phyloP scores from a whole-genome alignment of 2,797 vertebrate species.

The Eupleurogrammus muticus region DNA sequence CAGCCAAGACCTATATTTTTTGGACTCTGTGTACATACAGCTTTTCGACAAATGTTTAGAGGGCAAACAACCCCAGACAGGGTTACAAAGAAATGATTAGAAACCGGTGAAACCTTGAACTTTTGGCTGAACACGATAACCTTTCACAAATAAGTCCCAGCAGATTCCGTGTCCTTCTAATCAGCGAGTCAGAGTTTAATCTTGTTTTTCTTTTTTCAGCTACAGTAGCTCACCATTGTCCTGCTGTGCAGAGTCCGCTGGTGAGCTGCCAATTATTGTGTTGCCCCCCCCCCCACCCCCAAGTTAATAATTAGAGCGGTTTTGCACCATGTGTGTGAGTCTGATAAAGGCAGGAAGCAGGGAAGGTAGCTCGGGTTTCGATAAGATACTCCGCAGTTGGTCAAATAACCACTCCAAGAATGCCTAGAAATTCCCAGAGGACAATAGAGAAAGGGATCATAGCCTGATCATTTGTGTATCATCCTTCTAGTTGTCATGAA shows the following conservation, averaged over 20 bases:
- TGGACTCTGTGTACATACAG: background rate
- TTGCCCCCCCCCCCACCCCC: constrained; percentile 25
- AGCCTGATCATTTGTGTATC: constrained; percentile 34
- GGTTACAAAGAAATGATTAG: constrained; percentile 26
- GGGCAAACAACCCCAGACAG: constrained; percentile 29
- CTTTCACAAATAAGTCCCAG: constrained; percentile 62
- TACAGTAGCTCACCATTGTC: constrained; percentile 72
- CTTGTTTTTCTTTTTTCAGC: constrained; percentile 72
- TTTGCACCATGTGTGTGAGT: constrained; percentile 60
- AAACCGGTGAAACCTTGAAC: constrained; percentile 41
- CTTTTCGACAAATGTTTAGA: constrained; percentile 32
- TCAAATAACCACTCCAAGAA: constrained; percentile 50
- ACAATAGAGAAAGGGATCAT: constrained; percentile 41
- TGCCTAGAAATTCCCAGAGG: constrained; percentile 25
- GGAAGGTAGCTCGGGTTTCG: constrained; percentile 61
- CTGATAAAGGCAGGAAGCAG: constrained; percentile 82
- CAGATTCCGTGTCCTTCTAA: constrained; percentile 55
- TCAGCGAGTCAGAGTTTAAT: constrained; percentile 69
- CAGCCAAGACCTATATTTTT: constrained; percentile 18
- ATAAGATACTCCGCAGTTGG: constrained; percentile 66
- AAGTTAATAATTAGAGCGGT: constrained; percentile 73
- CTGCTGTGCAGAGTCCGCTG: constrained; percentile 38
- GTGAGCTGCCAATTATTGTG: constrained; percentile 63
- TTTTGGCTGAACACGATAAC: constrained; percentile 62
- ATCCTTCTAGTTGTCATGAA: constrained; percentile 19